Base-by-base conservation (phyloP, 2,797 vertebrate species). In the Scolopax rusticola region DNA sequence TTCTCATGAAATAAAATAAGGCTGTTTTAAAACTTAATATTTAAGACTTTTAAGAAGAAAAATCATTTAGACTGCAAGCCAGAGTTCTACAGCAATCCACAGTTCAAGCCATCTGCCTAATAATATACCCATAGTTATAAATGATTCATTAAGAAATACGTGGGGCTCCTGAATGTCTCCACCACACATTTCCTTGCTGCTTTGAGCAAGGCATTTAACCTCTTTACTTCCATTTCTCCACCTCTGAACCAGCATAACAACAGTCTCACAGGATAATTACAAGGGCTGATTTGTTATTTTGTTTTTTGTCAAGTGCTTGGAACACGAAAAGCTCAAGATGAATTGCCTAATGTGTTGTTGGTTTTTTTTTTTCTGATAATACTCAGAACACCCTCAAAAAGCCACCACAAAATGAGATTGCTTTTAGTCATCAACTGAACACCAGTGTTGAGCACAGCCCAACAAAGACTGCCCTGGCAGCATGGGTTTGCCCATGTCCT, bases 81-180 rank as follows among this genome's bases (percentile, higher is more conserved):
- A 93, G 81, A 90, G 68, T 41, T 83, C 53, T 92, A 77, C 74
- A 94, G 81, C 75, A 95, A 80, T 68, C 74, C 84, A 70, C 40
- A 60, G 67, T 68, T 95, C 84, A 93, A 90, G 60, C 56, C 51
- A 89, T 87, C 94, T 84, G 78, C 81, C 90, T 93, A 90, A 90
- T 90, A 89, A 74, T 69, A 92, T 18, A 71, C 75, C 81, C 95
- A 69, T 60, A 90, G 48, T 30, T 89, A 96, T 95, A 95, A 94
- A 94, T 92, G 89, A 94, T 95, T 96, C 83, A 96, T 84, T 93
- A 80, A 93, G 71, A 96, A 94, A 94, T 67, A 91, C 0, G 1
- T 64, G 87, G 87, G 92, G 93, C 94, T 97, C 93, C 95, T 93
- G 73, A 71, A 78, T 86, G 94, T 96, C 96, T 96, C 95, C 60